Percentiles rank a stretch among this genome's conserved stretches.
Evolutionary conservation across 2,888 invertebrate genomes (phyloP).

Genomic region (Azorinus chamasolen): DNA sequence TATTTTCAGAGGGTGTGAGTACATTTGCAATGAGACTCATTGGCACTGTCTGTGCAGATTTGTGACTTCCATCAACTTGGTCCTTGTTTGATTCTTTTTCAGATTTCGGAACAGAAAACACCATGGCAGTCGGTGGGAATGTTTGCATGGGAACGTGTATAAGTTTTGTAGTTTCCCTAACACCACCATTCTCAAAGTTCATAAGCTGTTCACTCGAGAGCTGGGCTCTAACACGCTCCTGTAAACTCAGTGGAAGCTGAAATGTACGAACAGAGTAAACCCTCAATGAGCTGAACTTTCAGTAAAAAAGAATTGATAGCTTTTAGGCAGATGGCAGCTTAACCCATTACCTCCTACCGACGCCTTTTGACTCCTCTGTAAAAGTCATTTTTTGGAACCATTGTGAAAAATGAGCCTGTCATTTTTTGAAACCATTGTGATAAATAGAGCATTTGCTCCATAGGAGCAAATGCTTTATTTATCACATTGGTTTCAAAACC

Average conservation of each 20-base stretch:
- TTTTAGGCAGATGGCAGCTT: no score
- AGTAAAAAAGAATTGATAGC: background rate
- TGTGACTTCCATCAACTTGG: slow-evolving; percentile 48
- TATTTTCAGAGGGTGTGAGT: slow-evolving; percentile 77
- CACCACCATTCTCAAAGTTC: slow-evolving; percentile 74
- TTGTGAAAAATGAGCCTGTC: no score
- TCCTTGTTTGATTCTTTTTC: slow-evolving; percentile 38
- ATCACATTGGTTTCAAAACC: no score
- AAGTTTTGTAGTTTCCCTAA: slow-evolving; percentile 84
- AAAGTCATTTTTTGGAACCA: no score
- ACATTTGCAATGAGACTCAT: slow-evolving; percentile 84
- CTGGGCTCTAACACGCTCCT: slow-evolving; percentile 91
- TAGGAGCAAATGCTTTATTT: no score
- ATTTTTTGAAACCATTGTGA: no score
- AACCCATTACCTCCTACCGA: no score
- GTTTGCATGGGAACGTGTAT: slow-evolving; percentile 93
- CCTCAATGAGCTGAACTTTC: background rate
- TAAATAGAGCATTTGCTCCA: no score
- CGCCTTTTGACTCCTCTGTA: no score
- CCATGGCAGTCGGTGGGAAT: slow-evolving; percentile 95
- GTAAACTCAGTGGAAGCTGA: slow-evolving; percentile 96
- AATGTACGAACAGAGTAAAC: no score
- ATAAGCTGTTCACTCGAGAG: slow-evolving; percentile 83
- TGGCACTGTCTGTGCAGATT: slow-evolving; percentile 69
- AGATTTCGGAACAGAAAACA: slow-evolving; percentile 87